Percentiles rank a stretch among this genome's conserved stretches.
Conservation (phyloP, 2,113 vertebrate species). For the Notechis scutatus region DNA sequence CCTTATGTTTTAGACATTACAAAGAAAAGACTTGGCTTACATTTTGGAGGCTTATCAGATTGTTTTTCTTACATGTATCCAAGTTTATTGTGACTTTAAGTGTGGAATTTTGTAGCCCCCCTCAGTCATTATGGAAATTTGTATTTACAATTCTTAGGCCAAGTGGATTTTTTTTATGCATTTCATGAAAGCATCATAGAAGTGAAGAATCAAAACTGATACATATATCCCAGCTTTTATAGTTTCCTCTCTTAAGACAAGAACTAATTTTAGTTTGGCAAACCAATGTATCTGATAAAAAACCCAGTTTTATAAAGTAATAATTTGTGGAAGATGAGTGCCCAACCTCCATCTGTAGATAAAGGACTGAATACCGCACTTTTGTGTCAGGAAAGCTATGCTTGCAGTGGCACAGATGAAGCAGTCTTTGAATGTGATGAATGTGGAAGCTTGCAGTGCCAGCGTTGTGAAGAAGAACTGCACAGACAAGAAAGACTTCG, state of each 20-base stretch:
- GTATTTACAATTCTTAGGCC: slow-evolving; percentile 29
- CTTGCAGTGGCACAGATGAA: slow-evolving; percentile 88
- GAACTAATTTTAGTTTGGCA: slow-evolving; percentile 27
- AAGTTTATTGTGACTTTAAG: neutral
- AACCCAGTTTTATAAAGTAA: slow-evolving; percentile 4
- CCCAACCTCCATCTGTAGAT: slow-evolving; percentile 77
- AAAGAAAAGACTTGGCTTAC: slow-evolving; percentile 26
- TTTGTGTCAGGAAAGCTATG: slow-evolving; percentile 94
- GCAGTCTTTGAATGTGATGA: slow-evolving; percentile 94
- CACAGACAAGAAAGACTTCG: slow-evolving; percentile 87
- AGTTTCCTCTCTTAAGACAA: slow-evolving; percentile 19
- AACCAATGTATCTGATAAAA: slow-evolving; percentile 13
- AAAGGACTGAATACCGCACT: slow-evolving; percentile 77
- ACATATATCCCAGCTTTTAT: neutral
- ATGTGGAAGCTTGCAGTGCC: slow-evolving; percentile 91
- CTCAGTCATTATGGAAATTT: slow-evolving; percentile 12
- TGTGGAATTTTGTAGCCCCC: neutral
- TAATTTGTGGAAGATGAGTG: slow-evolving; percentile 78
- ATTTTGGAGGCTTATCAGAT: slow-evolving; percentile 27
- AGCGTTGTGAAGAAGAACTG: slow-evolving; percentile 89
- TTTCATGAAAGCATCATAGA: slow-evolving; percentile 21
- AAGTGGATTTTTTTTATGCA: slow-evolving; percentile 32
- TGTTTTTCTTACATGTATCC: neutral
- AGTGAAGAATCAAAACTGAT: slow-evolving; percentile 35
- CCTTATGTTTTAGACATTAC: slow-evolving; percentile 41